Conservation (phyloP, 2,113 vertebrate genomes). For the Sinocyclocheilus maitianheensis region DNA sequence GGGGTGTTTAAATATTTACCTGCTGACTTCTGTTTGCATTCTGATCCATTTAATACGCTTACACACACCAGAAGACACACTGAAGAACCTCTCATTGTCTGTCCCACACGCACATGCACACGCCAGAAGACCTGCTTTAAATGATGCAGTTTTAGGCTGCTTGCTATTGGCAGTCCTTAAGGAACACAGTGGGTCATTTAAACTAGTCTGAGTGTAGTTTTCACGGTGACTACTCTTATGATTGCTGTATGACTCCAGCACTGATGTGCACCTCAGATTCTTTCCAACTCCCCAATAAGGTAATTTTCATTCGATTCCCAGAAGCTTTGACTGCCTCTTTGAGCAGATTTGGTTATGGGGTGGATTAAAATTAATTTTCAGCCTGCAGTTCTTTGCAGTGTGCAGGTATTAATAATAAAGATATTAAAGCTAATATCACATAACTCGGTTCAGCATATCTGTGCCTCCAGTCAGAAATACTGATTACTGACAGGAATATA, state of each 20-base stretch:
- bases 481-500: constrained; percentile 9
- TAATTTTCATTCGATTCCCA: constrained; percentile 21
- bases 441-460: not conserved
- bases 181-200: not conserved
- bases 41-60: constrained; percentile 29
- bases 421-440: constrained; percentile 33
- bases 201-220: not conserved
- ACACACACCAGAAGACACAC: constrained; percentile 8
- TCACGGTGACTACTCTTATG: not conserved
- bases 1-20: constrained; percentile 50
- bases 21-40: constrained; percentile 41
- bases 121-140: not conserved
- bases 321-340: constrained; percentile 34
- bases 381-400: not conserved
- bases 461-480: not conserved
- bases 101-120: not conserved
- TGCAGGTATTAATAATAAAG: constrained; percentile 39
- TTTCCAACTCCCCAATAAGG: not conserved
- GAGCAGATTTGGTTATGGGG: constrained; percentile 26
- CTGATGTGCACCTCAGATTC: constrained; percentile 22
- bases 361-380: constrained; percentile 25
- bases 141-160: not conserved
- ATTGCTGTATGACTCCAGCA: not conserved
- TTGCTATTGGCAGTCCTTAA: not conserved
- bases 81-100: not conserved